These are phyloP conservation scores for Bursaphelenchus mucronatus DNA, from an alignment of 1,140 invertebrate genomes.

Conservation along the genomic window DNA sequence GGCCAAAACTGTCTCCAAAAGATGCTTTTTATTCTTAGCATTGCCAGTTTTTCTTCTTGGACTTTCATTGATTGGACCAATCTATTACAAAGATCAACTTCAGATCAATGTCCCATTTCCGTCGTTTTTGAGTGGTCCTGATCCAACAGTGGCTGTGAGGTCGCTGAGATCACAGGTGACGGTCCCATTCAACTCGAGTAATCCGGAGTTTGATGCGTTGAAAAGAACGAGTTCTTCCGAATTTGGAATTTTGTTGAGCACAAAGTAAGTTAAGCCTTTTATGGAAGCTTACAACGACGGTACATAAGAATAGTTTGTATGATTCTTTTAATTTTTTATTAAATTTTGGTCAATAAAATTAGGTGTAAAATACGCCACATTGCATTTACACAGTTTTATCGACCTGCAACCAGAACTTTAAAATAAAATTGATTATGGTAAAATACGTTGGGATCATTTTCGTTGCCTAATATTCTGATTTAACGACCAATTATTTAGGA, in stretches of 20 bases:
- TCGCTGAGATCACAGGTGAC: not conserved
- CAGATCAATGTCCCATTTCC: conserved; percentile 6
- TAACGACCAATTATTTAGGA: too few relatives aligned
- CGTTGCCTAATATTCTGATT: too few relatives aligned
- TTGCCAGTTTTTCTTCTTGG: conserved; percentile 16
- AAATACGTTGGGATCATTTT: too few relatives aligned
- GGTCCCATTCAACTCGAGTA: conserved; percentile 20
- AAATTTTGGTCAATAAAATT: too few relatives aligned
- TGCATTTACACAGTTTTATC: too few relatives aligned
- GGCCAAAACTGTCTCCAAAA: conserved; percentile 12
- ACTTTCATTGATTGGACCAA: conserved; percentile 8
- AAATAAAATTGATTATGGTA: too few relatives aligned
- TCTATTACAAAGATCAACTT: conserved; percentile 27
- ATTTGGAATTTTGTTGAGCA: conserved; percentile 23
- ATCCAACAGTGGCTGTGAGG: conserved; percentile 5
- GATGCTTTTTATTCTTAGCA: conserved; percentile 11
- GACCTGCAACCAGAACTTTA: too few relatives aligned
- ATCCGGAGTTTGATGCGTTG: conserved; percentile 23
- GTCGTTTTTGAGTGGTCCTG: conserved; percentile 19
- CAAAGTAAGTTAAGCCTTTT: conserved; percentile 15
- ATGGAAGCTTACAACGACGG: too few relatives aligned
- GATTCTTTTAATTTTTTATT: too few relatives aligned
- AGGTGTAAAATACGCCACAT: too few relatives aligned
- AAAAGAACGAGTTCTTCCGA: conserved; percentile 17
- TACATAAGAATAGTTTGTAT: too few relatives aligned